Base-by-base conservation (phyloP, 2,888 invertebrate genomes). In the Cancer borealis region DNA sequence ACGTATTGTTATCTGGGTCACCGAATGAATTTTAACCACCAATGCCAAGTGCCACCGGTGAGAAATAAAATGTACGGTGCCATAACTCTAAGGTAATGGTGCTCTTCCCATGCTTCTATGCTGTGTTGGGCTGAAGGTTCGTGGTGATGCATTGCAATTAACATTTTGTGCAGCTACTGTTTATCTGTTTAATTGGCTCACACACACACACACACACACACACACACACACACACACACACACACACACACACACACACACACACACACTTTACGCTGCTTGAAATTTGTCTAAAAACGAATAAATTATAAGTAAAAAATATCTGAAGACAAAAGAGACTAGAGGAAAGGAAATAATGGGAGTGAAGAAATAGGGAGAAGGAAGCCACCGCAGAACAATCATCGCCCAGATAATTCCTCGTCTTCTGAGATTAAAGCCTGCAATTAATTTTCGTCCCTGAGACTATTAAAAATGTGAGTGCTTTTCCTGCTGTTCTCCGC, bases 371-470 rank as follows among this genome's bases (percentile, higher is more conserved):
- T 3, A 10, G n/a, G 8, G 21, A 73, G 73, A n/a, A 73, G 73
- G 73, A n/a, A n/a, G 73, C 26, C 2, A n/a, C 26, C n/a, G 8
- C 26, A 73, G n/a, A 73, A 73, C 73, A 73, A 73, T 73, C 73
- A 73, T 3, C 73, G n/a, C 21, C 21, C 5, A n/a, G 4, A 73
- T 73, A 73, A 73, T 73, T 73, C n/a, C 73, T 73, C 73, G n/a
- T 73, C 26, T 6, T 21, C 8, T 26, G 3, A n/a, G 26, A 73
- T 54, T 73, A 73, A 73, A 6, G n/a, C 26, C 73, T 6, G n/a
- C 73, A 21, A 73, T 73, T 73, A 73, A 73, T 73, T 17, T 73
- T 73, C 73, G n/a, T 73, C 73, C 73, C 73, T n/a, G 26, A 73
- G 73, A 73, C 73, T 73, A n/a, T 54, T 54, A 54, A 73, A 73